Evolutionary conservation across 2,113 vertebrate species (phyloP).

Genomic region (Vulpes ferrilata): DNA sequence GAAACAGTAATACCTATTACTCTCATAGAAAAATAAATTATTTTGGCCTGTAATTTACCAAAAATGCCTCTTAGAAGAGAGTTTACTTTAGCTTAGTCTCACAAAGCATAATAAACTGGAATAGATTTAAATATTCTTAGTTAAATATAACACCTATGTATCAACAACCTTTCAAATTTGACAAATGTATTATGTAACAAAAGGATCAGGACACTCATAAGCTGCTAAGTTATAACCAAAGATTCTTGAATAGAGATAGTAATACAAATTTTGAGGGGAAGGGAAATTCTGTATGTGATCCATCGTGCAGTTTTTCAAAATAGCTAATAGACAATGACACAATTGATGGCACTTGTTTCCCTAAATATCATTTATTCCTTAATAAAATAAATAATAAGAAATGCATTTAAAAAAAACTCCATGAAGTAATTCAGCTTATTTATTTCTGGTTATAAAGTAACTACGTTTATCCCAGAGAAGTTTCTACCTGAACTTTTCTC

Average conservation of each 20-base stretch:
- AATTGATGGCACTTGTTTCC: background rate
- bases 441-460: background rate
- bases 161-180: background rate
- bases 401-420: background rate
- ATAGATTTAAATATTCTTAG: background rate
- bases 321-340: background rate
- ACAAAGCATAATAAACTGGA: background rate
- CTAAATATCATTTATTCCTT: background rate
- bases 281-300: background rate
- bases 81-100: background rate
- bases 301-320: background rate
- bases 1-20: slow-evolving; percentile 8
- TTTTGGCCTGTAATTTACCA: slow-evolving; percentile 13
- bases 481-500: background rate
- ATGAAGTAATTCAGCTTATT: background rate
- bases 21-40: slow-evolving; percentile 12
- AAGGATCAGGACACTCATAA: background rate
- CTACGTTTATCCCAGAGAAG: background rate
- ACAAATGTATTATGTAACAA: background rate
- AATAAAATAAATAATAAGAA: background rate
- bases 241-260: background rate
- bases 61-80: slow-evolving; percentile 46
- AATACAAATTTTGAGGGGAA: background rate
- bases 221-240: background rate
- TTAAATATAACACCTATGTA: slow-evolving; percentile 30